phyloP scores from a whole-genome alignment of 2,797 vertebrate species.

The Holocentrus rufus region DNA sequence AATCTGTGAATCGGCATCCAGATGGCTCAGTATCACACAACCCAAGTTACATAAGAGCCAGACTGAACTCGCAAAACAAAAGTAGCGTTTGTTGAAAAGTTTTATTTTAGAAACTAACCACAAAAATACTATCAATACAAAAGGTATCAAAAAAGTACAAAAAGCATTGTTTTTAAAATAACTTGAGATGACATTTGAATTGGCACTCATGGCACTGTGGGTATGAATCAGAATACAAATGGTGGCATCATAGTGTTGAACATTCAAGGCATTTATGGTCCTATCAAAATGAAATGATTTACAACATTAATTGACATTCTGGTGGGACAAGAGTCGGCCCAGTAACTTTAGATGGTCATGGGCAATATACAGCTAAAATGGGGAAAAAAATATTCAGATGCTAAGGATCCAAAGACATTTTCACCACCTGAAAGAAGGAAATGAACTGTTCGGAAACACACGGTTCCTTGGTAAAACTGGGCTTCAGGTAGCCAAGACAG shows the following conservation, averaged over 20 bases:
- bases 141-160: slow-evolving; percentile 78
- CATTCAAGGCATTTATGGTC: slow-evolving; percentile 66
- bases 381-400: neutral
- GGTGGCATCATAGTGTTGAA: slow-evolving; percentile 51
- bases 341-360: slow-evolving; percentile 25
- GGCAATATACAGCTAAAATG: slow-evolving; percentile 13
- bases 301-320: slow-evolving; percentile 31
- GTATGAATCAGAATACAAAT: slow-evolving; percentile 66
- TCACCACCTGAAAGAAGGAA: too few species aligned
- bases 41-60: neutral
- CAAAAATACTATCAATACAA: slow-evolving; percentile 78
- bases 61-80: neutral
- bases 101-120: slow-evolving; percentile 77
- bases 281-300: slow-evolving; percentile 63
- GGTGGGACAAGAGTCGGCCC: slow-evolving; percentile 1
- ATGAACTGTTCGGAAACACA: slow-evolving; percentile 19
- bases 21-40: neutral
- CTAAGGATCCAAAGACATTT: too few species aligned
- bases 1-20: too few species aligned
- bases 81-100: slow-evolving; percentile 50
- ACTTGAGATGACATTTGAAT: slow-evolving; percentile 75
- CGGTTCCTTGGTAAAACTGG: slow-evolving; percentile 9
- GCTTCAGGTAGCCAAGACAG: slow-evolving; percentile 52
- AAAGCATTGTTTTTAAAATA: slow-evolving; percentile 73
- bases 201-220: slow-evolving; percentile 71